phyloP scores from a whole-genome alignment of 2,113 vertebrate species.

The Mustela nigripes region DNA sequence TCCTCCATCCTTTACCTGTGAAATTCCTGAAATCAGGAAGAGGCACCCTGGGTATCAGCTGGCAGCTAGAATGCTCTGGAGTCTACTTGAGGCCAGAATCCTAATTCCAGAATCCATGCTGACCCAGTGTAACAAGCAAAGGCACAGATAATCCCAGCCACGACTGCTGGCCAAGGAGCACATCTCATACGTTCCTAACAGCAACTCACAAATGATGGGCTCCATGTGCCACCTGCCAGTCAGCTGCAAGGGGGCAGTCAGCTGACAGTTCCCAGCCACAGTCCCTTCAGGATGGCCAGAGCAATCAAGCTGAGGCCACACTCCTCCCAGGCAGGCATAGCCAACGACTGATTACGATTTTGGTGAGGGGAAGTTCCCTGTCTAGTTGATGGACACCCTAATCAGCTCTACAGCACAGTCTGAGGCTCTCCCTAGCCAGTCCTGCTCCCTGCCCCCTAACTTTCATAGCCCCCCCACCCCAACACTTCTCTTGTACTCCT shows the following conservation, averaged over 20 bases:
- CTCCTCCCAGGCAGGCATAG: background rate
- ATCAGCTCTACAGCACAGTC: background rate
- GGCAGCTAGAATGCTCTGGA: background rate
- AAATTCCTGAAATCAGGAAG: background rate
- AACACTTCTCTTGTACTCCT: background rate
- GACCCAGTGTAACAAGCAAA: no score
- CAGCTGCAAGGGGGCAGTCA: background rate
- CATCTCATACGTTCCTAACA: background rate
- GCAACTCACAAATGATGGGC: accelerated
- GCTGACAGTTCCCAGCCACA: background rate
- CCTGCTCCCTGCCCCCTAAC: background rate
- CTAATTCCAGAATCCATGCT: background rate
- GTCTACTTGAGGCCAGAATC: background rate
- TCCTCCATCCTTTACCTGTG: background rate
- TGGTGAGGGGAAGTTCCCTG: no score
- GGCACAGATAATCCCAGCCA: background rate
- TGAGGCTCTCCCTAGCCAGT: background rate
- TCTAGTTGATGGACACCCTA: background rate
- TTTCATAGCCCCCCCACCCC: background rate
- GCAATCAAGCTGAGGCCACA: background rate
- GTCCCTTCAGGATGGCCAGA: background rate
- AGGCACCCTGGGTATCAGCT: background rate
- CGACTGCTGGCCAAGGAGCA: background rate
- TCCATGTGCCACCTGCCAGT: background rate
- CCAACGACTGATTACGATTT: background rate